These are phyloP conservation scores for Eriocheir sinensis DNA, from an alignment of 1,140 invertebrate species.

Conservation along the genomic window DNA sequence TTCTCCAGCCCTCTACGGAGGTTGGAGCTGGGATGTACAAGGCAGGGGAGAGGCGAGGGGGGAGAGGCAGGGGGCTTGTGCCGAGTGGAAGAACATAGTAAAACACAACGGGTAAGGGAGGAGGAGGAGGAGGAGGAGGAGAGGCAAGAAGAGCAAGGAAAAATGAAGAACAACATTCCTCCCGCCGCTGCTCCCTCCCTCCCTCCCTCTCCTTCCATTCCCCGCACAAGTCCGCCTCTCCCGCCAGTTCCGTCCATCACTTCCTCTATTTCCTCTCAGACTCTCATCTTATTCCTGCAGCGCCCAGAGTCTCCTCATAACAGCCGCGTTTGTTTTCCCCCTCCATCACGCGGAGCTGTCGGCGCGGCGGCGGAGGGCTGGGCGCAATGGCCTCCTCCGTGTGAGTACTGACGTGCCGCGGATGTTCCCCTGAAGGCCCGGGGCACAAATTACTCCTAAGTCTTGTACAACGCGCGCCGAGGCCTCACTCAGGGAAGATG, in stretches of 20 bases:
- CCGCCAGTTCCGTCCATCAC: not conserved
- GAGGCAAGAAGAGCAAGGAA: not conserved
- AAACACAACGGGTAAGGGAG: not conserved
- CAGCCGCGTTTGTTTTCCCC: not conserved
- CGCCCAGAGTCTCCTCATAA: not conserved
- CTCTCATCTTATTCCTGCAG: conserved; percentile 23
- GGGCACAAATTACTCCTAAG: not conserved
- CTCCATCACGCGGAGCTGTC: not conserved
- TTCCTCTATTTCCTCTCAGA: not conserved
- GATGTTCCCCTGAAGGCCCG: not conserved
- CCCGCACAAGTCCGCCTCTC: not conserved
- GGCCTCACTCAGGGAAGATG: not conserved
- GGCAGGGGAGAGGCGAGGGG: not conserved
- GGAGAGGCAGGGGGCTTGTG: not conserved
- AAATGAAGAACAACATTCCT: not conserved
- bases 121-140: not conserved
- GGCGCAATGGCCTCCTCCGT: not conserved
- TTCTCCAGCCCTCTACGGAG: not conserved
- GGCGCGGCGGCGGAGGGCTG: not conserved
- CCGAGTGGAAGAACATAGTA: not conserved
- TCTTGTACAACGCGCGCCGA: not conserved
- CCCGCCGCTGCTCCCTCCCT: not conserved
- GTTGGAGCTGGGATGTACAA: not conserved
- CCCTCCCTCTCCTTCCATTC: not conserved
- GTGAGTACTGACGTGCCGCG: no score